These are phyloP conservation scores for Papilio machaon DNA, from an alignment of 1,140 invertebrate species.

Conservation along the genomic window DNA sequence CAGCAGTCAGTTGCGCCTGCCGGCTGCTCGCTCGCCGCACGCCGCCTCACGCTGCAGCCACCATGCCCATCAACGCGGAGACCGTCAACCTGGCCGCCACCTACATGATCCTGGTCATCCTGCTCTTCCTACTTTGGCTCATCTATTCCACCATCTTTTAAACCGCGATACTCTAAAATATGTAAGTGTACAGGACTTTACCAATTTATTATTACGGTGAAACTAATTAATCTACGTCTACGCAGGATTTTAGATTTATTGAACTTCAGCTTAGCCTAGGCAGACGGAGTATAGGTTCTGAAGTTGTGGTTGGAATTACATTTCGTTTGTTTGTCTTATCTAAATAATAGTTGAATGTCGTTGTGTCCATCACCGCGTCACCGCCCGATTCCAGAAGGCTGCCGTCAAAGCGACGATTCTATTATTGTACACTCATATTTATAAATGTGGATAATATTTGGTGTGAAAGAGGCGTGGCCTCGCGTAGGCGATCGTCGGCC, in stretches of 20 bases:
- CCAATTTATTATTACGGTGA: conserved; percentile 41
- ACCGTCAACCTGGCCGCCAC: conserved; percentile 79
- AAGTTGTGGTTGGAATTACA: not conserved
- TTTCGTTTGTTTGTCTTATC: not conserved
- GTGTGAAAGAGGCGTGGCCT: conserved; percentile 62
- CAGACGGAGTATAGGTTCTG: not conserved
- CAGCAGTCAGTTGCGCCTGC: conserved; percentile 60
- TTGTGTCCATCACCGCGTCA: conserved; percentile 30
- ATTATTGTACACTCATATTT: conserved; percentile 66
- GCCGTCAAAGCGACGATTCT: conserved; percentile 55
- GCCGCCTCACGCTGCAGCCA: conserved; percentile 40
- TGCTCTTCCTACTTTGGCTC: conserved; percentile 78
- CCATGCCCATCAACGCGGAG: conserved; percentile 80
- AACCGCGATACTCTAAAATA: conserved; percentile 34
- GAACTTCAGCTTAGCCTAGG: not conserved
- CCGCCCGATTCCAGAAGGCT: conserved; percentile 38
- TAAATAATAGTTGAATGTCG: conserved; percentile 4
- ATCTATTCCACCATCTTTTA: conserved; percentile 78
- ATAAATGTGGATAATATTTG: conserved; percentile 66
- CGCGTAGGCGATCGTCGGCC: conserved; percentile 56
- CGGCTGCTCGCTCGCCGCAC: conserved; percentile 43
- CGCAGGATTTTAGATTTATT: not conserved
- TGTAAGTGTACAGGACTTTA: conserved; percentile 40
- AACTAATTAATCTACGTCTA: not conserved
- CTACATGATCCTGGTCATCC: conserved; percentile 80